Evolutionary conservation across 1,140 invertebrate genomes (phyloP), one percentile per base, ranked within the genome.

Genomic region (Drosophila neocordata): DNA sequence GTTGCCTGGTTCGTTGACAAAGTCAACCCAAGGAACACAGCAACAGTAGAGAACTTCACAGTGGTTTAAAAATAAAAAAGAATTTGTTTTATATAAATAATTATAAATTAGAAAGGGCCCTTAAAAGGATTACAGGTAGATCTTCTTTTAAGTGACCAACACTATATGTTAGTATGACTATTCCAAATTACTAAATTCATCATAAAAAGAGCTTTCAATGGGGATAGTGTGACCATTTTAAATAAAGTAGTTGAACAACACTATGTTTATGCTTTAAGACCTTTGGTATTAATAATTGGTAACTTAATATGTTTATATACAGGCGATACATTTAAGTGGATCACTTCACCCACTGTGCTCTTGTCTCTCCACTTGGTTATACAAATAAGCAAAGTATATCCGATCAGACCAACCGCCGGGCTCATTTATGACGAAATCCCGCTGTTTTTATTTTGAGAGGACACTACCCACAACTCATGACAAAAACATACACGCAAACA

Each of bases 381-480:
- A 27, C 51, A 67, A 73, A 77, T 69, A 77, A 13, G 65, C 62
- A 67, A 64, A 41, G 57, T 75, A 85, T 70, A 67, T 63, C 51
- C 52, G 18, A 62, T 22, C 35, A 27, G 64, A 68, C 64, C 65
- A 44, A 55, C 56, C 57, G 65, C 52, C 57, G 61, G 73, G 44
- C 78, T 76, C 66, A 65, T 20, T 65, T 79, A 73, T 71, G 72
- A 73, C 52, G 65, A 88, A 79, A 68, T 89, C 80, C 79, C 73
- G 77, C 85, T 84, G 85, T 84, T 88, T 88, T 31, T 89, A 76
- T 83, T 79, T 73, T 56, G 52, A 67, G 55, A 68, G 37, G 38
- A 62, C 24, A 52, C 51, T 59, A 37, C 52, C 37, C 72, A 65
- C 31, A 44, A 15, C 34, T 44, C 52, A 13, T 56, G 24, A 12